These are phyloP conservation scores for Xestia rhomboidea DNA, from an alignment of 2,888 invertebrate species.

Conservation along the genomic window DNA sequence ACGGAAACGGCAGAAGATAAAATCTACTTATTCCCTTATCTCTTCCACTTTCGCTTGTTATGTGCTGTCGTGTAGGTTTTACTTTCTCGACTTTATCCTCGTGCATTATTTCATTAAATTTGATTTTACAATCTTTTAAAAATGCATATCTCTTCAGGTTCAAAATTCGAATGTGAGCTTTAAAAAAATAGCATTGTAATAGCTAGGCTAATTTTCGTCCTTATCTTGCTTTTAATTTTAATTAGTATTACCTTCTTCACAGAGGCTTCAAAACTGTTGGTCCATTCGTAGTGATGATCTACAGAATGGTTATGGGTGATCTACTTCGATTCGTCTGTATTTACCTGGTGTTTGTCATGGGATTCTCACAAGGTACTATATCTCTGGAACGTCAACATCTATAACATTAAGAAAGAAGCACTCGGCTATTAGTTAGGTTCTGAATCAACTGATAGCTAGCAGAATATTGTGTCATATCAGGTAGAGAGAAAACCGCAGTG, in stretches of 20 bases:
- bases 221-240: not conserved
- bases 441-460: not conserved
- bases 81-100: not conserved
- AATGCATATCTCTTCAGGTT: not conserved
- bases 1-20: conserved; percentile 9
- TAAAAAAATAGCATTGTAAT: not conserved
- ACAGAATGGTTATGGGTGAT: conserved; percentile 99
- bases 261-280: conserved; percentile 99
- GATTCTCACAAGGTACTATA: conserved; percentile 97
- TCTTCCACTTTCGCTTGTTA: conserved; percentile 15
- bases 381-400: not conserved
- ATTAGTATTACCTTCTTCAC: conserved; percentile 39
- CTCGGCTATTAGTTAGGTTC: not conserved
- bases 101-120: not conserved
- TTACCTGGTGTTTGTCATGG: conserved; percentile 98
- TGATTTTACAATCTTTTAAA: not conserved
- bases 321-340: conserved; percentile 98
- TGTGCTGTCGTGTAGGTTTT: not conserved
- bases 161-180: not conserved
- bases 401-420: not conserved
- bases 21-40: not conserved
- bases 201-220: not conserved
- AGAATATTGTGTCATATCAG: not conserved
- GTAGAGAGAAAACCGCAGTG: not conserved
- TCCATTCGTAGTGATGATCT: conserved; percentile 99